Percentiles rank a stretch among this genome's conserved stretches.
Evolutionary conservation across 2,888 invertebrate species (phyloP).

Genomic region (Tenthredo notha): DNA sequence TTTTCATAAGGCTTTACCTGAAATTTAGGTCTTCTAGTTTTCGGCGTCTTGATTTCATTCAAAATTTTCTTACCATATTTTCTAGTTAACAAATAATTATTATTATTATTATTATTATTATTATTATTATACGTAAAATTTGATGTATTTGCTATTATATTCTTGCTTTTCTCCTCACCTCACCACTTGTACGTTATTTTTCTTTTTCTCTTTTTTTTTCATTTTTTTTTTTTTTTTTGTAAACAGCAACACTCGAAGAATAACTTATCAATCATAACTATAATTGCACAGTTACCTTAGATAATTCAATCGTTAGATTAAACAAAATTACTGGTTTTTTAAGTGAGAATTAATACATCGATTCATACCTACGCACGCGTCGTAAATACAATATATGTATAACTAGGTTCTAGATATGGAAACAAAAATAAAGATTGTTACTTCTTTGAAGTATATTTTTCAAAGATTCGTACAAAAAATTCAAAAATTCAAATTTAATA

Average conservation of each 20-base stretch:
- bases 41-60: neutral
- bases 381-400: neutral
- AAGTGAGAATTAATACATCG: slow-evolving; percentile 8
- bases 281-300: slow-evolving; percentile 41
- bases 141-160: slow-evolving; percentile 37
- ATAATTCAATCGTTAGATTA: neutral
- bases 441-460: neutral
- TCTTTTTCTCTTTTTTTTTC: neutral
- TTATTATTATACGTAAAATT: slow-evolving; percentile 13
- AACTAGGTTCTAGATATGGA: neutral
- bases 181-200: slow-evolving; percentile 10
- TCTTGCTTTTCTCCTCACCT: neutral
- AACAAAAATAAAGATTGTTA: neutral
- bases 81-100: neutral
- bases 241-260: slow-evolving; percentile 5
- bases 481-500: neutral
- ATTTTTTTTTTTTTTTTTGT: neutral
- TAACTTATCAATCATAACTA: neutral
- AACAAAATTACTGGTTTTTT: slow-evolving; percentile 26
- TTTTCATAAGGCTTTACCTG: slow-evolving; percentile 12
- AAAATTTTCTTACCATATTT: slow-evolving; percentile 14
- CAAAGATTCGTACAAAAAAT: neutral
- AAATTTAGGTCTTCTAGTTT: neutral
- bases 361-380: neutral
- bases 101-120: neutral